Evolutionary conservation across 2,888 invertebrate genomes (phyloP).

Genomic region (Conops quadrifasciatus): DNA sequence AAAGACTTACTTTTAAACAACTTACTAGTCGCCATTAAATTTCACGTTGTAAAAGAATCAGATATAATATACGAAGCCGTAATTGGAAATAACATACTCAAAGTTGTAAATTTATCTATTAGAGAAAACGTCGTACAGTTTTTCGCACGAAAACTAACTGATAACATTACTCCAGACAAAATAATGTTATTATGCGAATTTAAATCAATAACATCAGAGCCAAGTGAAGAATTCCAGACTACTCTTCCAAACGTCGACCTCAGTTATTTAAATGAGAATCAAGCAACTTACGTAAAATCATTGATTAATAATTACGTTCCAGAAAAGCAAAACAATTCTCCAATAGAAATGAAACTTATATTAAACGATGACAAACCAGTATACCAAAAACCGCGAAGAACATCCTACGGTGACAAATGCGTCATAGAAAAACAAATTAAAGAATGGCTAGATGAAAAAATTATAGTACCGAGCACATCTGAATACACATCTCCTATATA

Average conservation of each 20-base stretch:
- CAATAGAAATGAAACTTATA: conserved; percentile 20
- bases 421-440: not conserved
- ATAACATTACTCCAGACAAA: too few species aligned
- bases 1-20: not conserved
- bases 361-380: not conserved
- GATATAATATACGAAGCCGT: conserved; percentile 28
- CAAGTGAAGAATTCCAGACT: too few species aligned
- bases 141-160: too few species aligned
- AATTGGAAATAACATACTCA: conserved; percentile 19
- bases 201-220: too few species aligned
- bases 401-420: not conserved
- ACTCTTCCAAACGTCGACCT: too few species aligned
- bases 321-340: not conserved
- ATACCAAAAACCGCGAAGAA: conserved; percentile 2
- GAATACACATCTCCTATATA: conserved; percentile 49
- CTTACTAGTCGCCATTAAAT: conserved; percentile 16
- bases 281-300: too few species aligned
- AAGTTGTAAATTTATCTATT: conserved; percentile 9
- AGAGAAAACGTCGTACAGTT: not conserved
- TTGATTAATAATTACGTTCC: not conserved
- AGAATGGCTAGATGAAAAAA: conserved; percentile 21
- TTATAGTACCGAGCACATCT: conserved; percentile 28
- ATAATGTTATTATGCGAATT: too few species aligned
- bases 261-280: too few species aligned
- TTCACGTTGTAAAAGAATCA: conserved; percentile 21